Evolutionary conservation across 2,113 vertebrate species (phyloP).

Genomic region (Rhinolophus sinicus): DNA sequence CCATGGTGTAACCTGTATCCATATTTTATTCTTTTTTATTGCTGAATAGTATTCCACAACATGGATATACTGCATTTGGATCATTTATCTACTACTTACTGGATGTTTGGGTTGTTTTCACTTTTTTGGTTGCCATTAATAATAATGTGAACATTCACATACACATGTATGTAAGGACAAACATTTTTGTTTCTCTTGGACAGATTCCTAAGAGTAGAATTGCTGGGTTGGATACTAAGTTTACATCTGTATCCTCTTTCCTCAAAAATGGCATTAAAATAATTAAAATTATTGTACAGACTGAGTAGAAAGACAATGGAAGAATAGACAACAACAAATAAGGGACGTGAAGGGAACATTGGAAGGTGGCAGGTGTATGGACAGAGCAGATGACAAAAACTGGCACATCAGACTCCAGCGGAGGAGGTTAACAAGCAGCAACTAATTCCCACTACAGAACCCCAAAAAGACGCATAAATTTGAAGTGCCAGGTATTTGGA

Average conservation of each 20-base stretch:
- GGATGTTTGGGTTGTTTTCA: neutral
- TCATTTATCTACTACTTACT: neutral
- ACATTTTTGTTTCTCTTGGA: neutral
- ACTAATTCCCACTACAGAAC: neutral
- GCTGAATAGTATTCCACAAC: neutral
- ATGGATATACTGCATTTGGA: neutral
- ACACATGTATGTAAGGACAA: neutral
- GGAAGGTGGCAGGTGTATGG: neutral
- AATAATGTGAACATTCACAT: neutral
- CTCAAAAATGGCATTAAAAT: neutral
- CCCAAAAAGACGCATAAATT: neutral
- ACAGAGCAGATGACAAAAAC: neutral
- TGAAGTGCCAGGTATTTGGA: neutral
- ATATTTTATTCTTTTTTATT: neutral
- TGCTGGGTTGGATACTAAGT: neutral
- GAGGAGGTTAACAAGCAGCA: neutral
- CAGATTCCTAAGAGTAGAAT: neutral
- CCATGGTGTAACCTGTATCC: neutral
- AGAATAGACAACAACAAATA: neutral
- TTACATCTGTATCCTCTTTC: neutral
- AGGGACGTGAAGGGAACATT: neutral
- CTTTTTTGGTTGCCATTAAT: neutral
- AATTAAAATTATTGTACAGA: neutral
- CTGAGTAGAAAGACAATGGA: neutral
- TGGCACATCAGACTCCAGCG: too few species aligned